phyloP scores from a whole-genome alignment of 2,888 invertebrate genomes.

The Gryllus longicercus region DNA sequence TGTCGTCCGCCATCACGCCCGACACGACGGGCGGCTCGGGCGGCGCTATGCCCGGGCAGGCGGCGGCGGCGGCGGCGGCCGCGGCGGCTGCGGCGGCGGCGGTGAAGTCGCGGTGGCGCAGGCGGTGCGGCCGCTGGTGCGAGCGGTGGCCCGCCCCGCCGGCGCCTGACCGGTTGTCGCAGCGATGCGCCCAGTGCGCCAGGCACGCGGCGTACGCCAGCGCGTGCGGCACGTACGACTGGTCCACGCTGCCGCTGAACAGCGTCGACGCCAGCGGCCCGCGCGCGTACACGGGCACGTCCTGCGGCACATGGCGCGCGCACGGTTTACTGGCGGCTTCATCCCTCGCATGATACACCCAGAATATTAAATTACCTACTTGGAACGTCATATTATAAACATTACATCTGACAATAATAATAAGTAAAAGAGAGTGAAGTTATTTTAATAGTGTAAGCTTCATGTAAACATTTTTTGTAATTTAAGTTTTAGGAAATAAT shows the following conservation, averaged over 20 bases:
- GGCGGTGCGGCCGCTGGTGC: slow-evolving; percentile 57
- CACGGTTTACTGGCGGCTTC: no score
- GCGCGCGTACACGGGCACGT: slow-evolving; percentile 73
- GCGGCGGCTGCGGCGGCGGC: background rate
- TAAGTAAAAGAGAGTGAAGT: no score
- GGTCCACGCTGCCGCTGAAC: slow-evolving; percentile 73
- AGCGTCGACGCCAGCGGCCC: slow-evolving; percentile 63
- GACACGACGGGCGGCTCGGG: background rate
- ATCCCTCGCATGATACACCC: no score
- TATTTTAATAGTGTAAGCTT: no score
- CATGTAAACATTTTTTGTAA: no score
- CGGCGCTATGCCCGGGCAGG: background rate
- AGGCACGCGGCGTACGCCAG: slow-evolving; percentile 76
- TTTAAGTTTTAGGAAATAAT: no score
- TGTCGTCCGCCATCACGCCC: slow-evolving; percentile 23
- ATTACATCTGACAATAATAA: no score
- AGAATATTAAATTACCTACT: no score
- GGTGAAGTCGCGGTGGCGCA: slow-evolving; percentile 52
- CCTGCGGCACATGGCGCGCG: slow-evolving; percentile 42
- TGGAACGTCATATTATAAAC: no score
- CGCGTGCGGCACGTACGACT: slow-evolving; percentile 81
- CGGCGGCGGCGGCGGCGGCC: background rate
- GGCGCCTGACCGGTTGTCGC: slow-evolving; percentile 48
- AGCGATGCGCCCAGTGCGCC: slow-evolving; percentile 64
- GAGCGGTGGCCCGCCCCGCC: slow-evolving; percentile 47